A percentile compares a stretch with the other conserved stretches of the same genome.
phyloP scores from a whole-genome alignment of 2,797 vertebrate species.

The Iguana delicatissima region DNA sequence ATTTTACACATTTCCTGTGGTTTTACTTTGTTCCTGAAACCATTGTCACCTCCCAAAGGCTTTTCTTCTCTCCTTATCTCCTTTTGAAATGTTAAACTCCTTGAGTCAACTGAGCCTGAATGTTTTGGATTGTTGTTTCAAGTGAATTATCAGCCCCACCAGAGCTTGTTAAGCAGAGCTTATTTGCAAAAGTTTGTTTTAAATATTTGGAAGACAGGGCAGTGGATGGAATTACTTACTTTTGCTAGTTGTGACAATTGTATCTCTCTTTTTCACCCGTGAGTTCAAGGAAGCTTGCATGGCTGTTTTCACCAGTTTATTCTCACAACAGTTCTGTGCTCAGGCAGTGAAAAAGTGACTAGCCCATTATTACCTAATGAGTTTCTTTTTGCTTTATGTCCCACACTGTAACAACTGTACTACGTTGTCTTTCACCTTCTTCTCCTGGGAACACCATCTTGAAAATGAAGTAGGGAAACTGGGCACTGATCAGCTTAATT shows the following conservation, averaged over 20 bases:
- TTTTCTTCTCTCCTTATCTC: constrained; percentile 23
- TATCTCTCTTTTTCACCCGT: not conserved
- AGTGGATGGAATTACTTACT: constrained; percentile 15
- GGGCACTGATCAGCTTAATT: too few relatives aligned
- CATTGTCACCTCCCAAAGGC: not conserved
- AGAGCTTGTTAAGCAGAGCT: constrained; percentile 11
- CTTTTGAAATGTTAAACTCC: constrained; percentile 33
- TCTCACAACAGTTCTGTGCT: not conserved
- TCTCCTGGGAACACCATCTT: too few relatives aligned
- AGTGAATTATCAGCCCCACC: constrained; percentile 21
- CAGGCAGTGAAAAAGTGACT: not conserved
- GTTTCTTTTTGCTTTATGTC: not conserved
- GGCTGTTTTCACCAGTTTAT: not conserved
- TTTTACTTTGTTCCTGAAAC: constrained; percentile 12
- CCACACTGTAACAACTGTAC: too few relatives aligned
- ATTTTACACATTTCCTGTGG: not conserved
- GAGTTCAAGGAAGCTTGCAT: not conserved
- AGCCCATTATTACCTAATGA: too few relatives aligned
- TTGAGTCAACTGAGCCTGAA: constrained; percentile 19
- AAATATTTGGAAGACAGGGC: constrained; percentile 29
- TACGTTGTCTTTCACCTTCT: too few relatives aligned
- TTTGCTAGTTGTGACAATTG: not conserved
- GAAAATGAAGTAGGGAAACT: too few relatives aligned
- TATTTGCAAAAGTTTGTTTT: constrained; percentile 22
- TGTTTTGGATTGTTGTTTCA: constrained; percentile 27